Conservation (phyloP, 2,113 vertebrate species). For the Spheniscus mendiculus region DNA sequence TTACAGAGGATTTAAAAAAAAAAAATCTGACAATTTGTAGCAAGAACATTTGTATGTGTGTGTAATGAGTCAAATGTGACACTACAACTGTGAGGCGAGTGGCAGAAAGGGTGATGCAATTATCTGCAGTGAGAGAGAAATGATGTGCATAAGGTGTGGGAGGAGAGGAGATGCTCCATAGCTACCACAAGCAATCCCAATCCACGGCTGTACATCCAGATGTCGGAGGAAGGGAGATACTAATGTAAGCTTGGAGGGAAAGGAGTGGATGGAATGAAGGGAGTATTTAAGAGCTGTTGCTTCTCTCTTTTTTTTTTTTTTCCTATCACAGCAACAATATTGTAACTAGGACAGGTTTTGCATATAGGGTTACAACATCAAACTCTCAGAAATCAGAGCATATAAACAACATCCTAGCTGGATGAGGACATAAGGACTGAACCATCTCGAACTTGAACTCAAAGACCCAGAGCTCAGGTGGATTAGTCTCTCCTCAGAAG, state of each 20-base stretch:
- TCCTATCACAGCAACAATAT: not conserved
- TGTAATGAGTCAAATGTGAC: constrained; percentile 46
- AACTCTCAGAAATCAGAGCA: constrained; percentile 7
- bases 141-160: constrained; percentile 54
- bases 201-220: not conserved
- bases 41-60: constrained; percentile 1
- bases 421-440: not conserved
- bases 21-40: not conserved
- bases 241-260: not conserved
- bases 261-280: not conserved
- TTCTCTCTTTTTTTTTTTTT: not conserved
- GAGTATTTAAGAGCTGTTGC: not conserved
- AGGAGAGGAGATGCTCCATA: constrained; percentile 21
- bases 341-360: constrained; percentile 57
- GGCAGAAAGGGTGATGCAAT: constrained; percentile 62
- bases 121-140: constrained; percentile 58
- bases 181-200: constrained; percentile 4
- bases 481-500: not conserved
- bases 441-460: not conserved
- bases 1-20: not conserved
- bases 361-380: constrained; percentile 19
- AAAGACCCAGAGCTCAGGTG: not conserved
- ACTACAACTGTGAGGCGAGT: constrained; percentile 48
- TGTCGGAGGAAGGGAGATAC: not conserved
- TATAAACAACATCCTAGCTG: not conserved